Base-by-base conservation (phyloP, 2,113 vertebrate genomes). In the Brachypodius melanocephalos region DNA sequence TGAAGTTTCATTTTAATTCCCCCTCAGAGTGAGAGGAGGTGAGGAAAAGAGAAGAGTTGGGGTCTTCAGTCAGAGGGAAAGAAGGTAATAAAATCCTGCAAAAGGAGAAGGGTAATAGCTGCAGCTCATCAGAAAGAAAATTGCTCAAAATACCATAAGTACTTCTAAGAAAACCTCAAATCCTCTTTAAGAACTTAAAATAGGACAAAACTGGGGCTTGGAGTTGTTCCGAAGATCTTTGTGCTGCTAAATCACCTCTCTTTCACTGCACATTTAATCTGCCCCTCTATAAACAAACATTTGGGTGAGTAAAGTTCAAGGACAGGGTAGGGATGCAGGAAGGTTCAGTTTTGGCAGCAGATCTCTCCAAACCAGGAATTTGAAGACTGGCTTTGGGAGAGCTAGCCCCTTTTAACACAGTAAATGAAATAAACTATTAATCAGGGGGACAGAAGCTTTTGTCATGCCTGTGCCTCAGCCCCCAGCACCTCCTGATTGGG, bases 161-260 rank as follows among this genome's bases (percentile, higher is more conserved):
- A 82, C 52, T 43, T 93, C 32, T 65, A 89, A 89, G 69, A 87
- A 97, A 92, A 92, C 61, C 65, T 92, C 93, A 91, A 87, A 91
- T 87, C 73, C 66, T 29, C 36, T 29, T 58, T 85, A 88, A 91
- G 69, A 81, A 82, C 62, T 69, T 90, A 58, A 95, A 94, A 89
- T 16, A 62, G 32, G 45, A 65, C 20, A 68, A 88, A 95, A 48
- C 2, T 21, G 19, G 34, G 59, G 31, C 65, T 55, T 73, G 55
- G 91, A 62, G 19, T 55, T 43, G 40, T 63, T 89, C 54, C 0
- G 14, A 88, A 17, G 65, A 46, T 54, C 66, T 68, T 32, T 73
- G 32, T 18, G 90, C 78, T 62, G 54, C 54, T 79, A 58, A 82
- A 65, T 8, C 20, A 36, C 5, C 80, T 73, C 36, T 72, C 45